phyloP scores from a whole-genome alignment of 2,797 vertebrate genomes.

The Semaprochilodus insignis region DNA sequence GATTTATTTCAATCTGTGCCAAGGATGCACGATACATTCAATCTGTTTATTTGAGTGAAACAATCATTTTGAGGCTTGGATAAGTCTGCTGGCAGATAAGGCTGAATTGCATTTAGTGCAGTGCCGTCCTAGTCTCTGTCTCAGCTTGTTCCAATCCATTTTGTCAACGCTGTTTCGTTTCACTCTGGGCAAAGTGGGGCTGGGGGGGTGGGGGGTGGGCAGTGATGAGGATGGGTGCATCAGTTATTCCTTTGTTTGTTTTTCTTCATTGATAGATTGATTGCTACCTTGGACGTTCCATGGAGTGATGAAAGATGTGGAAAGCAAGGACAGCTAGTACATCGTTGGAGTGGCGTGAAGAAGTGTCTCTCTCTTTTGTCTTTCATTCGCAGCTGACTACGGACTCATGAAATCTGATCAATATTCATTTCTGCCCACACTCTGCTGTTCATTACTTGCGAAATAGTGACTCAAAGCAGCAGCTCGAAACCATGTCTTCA shows the following conservation, averaged over 20 bases:
- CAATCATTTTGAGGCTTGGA: constrained; percentile 76
- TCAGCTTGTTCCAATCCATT: constrained; percentile 68
- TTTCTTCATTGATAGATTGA: constrained; percentile 75
- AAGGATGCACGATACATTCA: constrained; percentile 81
- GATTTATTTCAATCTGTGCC: constrained; percentile 81
- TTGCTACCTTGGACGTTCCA: constrained; percentile 72
- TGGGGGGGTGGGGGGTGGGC: not conserved
- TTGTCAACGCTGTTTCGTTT: constrained; percentile 68
- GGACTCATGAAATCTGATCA: constrained; percentile 14
- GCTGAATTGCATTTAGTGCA: constrained; percentile 72
- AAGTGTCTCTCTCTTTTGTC: not conserved
- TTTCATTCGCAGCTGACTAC: constrained; percentile 28
- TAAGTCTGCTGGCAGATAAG: constrained; percentile 72
- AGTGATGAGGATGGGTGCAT: constrained; percentile 60
- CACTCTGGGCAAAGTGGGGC: constrained; percentile 2
- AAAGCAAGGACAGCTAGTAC: constrained; percentile 69
- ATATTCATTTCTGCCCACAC: constrained; percentile 52
- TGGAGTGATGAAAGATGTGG: constrained; percentile 70
- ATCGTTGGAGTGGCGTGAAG: constrained; percentile 39
- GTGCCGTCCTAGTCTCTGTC: constrained; percentile 51
- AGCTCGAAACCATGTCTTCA: constrained; percentile 21
- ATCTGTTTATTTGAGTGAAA: constrained; percentile 84
- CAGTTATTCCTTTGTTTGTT: constrained; percentile 74
- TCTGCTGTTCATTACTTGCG: constrained; percentile 67
- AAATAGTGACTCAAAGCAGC: constrained; percentile 43